Percentiles rank a stretch among this genome's conserved stretches.
Evolutionary conservation across 53 echinoderm and acorn worm species (phyloP).

Genomic region (Stichopus horrens): DNA sequence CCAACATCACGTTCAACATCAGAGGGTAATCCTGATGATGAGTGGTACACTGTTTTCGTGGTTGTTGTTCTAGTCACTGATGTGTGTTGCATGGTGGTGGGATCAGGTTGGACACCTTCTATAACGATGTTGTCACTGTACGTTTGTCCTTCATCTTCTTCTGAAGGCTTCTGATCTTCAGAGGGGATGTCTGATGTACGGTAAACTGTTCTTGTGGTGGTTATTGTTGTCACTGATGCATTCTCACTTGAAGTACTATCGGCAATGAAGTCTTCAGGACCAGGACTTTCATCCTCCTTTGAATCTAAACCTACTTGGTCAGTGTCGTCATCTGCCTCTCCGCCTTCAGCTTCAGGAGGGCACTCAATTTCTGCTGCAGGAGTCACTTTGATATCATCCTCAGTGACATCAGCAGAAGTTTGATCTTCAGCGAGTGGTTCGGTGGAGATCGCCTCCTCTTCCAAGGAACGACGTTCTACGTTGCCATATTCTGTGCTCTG

Average conservation of each 20-base stretch:
- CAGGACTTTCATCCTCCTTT: background rate
- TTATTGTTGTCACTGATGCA: too few relatives aligned
- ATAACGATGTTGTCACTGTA: too few relatives aligned
- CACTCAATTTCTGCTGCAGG: background rate
- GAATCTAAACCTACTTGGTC: background rate
- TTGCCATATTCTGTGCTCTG: background rate
- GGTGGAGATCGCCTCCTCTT: background rate
- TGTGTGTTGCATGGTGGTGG: background rate
- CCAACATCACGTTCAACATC: conserved; percentile 13
- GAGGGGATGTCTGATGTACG: too few relatives aligned
- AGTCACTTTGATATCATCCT: background rate
- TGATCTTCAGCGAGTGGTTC: background rate
- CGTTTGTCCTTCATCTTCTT: too few relatives aligned
- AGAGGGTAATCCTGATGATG: background rate
- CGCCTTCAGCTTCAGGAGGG: background rate
- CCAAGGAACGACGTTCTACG: background rate
- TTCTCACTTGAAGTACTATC: too few relatives aligned
- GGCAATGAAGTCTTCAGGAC: background rate
- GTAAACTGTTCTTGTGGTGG: too few relatives aligned
- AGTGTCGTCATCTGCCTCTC: background rate
- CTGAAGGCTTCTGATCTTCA: too few relatives aligned
- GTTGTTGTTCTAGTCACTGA: background rate
- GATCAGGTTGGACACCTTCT: too few relatives aligned
- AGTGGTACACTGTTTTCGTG: background rate
- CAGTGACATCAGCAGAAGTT: background rate